Evolutionary conservation across 2,797 vertebrate genomes (phyloP).

Genomic region (Liasis olivaceus): DNA sequence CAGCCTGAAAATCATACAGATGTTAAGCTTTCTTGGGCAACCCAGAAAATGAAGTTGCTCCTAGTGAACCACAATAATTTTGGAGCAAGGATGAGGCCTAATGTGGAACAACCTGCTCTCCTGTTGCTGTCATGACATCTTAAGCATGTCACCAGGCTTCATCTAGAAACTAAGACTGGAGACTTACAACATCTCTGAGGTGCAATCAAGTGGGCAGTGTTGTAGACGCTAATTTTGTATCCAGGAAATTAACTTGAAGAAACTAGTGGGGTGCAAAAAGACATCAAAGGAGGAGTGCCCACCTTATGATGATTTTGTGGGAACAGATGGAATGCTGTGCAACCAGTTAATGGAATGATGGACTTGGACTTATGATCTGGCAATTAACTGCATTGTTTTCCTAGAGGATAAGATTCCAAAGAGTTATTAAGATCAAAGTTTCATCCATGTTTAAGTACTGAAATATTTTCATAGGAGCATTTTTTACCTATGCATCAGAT

Average conservation of each 20-base stretch:
- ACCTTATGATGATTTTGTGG: background rate
- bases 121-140: background rate
- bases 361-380: background rate
- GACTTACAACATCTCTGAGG: background rate
- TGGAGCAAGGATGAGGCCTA: background rate
- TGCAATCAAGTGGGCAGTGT: background rate
- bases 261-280: background rate
- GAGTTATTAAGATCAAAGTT: background rate
- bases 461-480: background rate
- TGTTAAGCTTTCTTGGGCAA: background rate
- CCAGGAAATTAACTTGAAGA: background rate
- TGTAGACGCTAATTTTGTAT: background rate
- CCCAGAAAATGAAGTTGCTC: background rate
- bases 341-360: background rate
- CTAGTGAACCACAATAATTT: background rate
- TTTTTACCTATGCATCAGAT: background rate
- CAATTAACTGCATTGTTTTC: background rate
- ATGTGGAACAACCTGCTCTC: conserved; percentile 11
- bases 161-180: background rate
- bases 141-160: background rate
- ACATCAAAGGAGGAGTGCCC: background rate
- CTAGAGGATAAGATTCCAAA: background rate
- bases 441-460: background rate
- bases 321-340: background rate
- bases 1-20: background rate